A percentile compares a stretch with the other conserved stretches of the same genome.
phyloP scores from a whole-genome alignment of 2,888 invertebrate genomes.

The Sinohyriopsis cumingii region DNA sequence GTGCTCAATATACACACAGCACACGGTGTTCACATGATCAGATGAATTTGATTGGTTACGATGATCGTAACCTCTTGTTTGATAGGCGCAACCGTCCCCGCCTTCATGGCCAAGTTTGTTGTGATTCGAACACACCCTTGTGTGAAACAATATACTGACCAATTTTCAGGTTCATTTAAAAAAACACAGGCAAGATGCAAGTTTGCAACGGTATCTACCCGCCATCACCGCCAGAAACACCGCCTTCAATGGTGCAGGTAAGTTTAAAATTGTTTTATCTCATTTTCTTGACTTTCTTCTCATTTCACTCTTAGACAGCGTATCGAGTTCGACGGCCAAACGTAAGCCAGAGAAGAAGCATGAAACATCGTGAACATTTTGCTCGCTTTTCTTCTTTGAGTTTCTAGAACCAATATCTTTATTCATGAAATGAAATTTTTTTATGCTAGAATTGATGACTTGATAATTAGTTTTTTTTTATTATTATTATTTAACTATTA shows the following conservation, averaged over 20 bases:
- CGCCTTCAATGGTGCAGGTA: conserved; percentile 31
- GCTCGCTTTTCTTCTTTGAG: no score
- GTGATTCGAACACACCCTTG: conserved; percentile 19
- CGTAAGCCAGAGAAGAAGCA: no score
- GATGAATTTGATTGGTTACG: conserved; percentile 51
- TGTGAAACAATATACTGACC: background rate
- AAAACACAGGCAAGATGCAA: background rate
- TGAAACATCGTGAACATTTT: no score
- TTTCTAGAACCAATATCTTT: no score
- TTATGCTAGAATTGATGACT: no score
- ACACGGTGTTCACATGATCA: conserved; percentile 54
- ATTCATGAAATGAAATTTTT: no score
- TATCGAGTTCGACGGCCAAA: no score
- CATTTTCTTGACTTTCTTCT: no score
- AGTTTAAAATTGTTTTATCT: conserved; percentile 12
- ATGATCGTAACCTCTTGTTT: conserved; percentile 48
- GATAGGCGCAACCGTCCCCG: conserved; percentile 55
- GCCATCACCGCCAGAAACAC: conserved; percentile 38
- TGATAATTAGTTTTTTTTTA: no score
- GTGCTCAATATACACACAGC: conserved; percentile 4
- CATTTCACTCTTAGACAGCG: no score
- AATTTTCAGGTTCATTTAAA: background rate
- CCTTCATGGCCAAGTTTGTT: conserved; percentile 49
- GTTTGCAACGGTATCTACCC: conserved; percentile 17
- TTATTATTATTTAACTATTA: no score